A percentile compares a stretch with the other conserved stretches of the same genome.
phyloP scores from a whole-genome alignment of 1,140 invertebrate species.

The Bombus huntii region DNA sequence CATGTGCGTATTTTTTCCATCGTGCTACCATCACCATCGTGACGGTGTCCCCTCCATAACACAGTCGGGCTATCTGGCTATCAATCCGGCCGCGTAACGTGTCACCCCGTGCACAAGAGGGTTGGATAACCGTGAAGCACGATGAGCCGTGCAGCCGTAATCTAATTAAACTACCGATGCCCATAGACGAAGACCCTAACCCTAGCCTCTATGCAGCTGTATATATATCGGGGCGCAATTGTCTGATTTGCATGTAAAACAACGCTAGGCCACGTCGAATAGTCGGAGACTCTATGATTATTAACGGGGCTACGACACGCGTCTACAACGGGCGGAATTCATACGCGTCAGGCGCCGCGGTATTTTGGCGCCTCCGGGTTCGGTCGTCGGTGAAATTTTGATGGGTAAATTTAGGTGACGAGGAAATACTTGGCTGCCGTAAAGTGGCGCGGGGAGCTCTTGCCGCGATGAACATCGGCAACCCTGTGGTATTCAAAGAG shows the following conservation, averaged over 20 bases:
- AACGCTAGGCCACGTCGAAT: slow-evolving; percentile 49
- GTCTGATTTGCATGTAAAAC: slow-evolving; percentile 75
- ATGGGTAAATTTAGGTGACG: slow-evolving; percentile 14
- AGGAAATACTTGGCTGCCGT: neutral
- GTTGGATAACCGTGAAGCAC: slow-evolving; percentile 62
- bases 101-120: slow-evolving; percentile 40
- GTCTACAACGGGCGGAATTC: neutral
- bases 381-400: neutral
- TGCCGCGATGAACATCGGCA: neutral
- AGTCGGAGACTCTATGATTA: slow-evolving; percentile 64
- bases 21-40: slow-evolving; percentile 25
- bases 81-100: slow-evolving; percentile 63
- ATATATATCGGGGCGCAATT: slow-evolving; percentile 70
- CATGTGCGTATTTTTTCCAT: slow-evolving; percentile 57
- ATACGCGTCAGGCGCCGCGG: slow-evolving; percentile 6
- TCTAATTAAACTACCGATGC: slow-evolving; percentile 73
- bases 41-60: slow-evolving; percentile 8
- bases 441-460: neutral
- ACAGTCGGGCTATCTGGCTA: slow-evolving; percentile 54
- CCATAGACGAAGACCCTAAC: slow-evolving; percentile 8
- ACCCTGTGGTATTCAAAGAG: neutral
- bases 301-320: slow-evolving; percentile 68
- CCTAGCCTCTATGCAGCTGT: slow-evolving; percentile 35
- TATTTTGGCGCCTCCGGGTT: slow-evolving; percentile 30
- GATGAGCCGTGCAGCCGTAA: slow-evolving; percentile 65